Conservation (phyloP, 2,888 invertebrate genomes). For the Dermolepida albohirtum region DNA sequence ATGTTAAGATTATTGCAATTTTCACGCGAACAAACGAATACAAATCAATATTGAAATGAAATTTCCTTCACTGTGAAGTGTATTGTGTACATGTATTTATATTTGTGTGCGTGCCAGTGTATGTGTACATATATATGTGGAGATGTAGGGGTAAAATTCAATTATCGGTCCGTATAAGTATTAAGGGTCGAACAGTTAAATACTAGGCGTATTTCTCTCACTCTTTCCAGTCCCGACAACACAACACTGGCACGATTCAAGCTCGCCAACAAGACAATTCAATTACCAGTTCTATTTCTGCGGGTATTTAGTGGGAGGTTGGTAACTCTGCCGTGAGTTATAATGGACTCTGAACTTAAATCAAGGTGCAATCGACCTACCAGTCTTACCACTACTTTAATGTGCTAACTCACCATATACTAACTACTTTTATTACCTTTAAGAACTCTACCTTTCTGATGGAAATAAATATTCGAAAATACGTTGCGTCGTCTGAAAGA, state of each 20-base stretch:
- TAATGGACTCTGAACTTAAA: conserved; percentile 60
- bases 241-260: conserved; percentile 44
- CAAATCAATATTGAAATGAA: conserved; percentile 56
- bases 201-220: conserved; percentile 57
- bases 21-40: not conserved
- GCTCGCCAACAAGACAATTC: conserved; percentile 66
- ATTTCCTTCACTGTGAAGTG: conserved; percentile 55
- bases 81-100: conserved; percentile 9
- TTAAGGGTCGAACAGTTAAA: conserved; percentile 59
- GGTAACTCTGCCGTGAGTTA: conserved; percentile 53
- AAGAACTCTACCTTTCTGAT: conserved; percentile 34
- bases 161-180: conserved; percentile 64
- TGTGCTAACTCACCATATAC: conserved; percentile 53
- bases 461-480: too few relatives aligned
- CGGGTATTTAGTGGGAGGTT: conserved; percentile 58
- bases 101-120: not conserved
- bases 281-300: conserved; percentile 65
- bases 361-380: conserved; percentile 63
- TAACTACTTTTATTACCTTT: conserved; percentile 52
- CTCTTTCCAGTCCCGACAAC: conserved; percentile 33
- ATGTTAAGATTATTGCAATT: not conserved
- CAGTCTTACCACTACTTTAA: conserved; percentile 50
- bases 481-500: too few relatives aligned
- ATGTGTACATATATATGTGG: conserved; percentile 56
- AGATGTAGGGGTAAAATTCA: conserved; percentile 62